Base-by-base conservation (phyloP, 2,113 vertebrate genomes). In the Ceuthmochares aereus region DNA sequence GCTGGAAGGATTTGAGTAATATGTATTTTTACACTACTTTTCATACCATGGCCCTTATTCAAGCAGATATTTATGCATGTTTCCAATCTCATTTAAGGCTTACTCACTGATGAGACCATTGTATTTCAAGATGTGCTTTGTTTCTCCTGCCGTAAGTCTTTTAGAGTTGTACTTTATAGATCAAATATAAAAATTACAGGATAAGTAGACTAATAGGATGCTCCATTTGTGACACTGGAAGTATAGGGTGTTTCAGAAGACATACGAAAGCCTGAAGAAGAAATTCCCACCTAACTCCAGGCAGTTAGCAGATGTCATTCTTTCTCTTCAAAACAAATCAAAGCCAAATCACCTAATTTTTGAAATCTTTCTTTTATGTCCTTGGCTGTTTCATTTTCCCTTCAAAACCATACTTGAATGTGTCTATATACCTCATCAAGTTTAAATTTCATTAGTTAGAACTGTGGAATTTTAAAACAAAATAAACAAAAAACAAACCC, bases 1-100 rank as follows among this genome's bases (percentile, higher is more conserved):
- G 34, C 14, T 37, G 56, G 47, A 77, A 84, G 34, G 34, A 78
- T 78, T 52, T 67, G 26, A 84, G 20, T 12, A 67, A 40, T 21
- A 70, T 3, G 14, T 60, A 70, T 74, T 95, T 88, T 89, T 54
- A n/a, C 12, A 47, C 67, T 75, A 21, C 23, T 78, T 13, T 78
- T 70, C 73, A 59, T 68, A 75, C 2, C 30, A 49, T 1, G 4
- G 34, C 59, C 40, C 40, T 84, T 30, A 68, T 25, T 87, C 30
- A 56, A 69, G 21, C 84, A 82, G 47, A 43, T 78, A 91, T 70
- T 92, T 95, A 90, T 87, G 64, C 69, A 75, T 84, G 54, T 86
- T 90, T 92, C 69, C 92, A 96, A 93, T 89, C 80, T 78, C 69
- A 78, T 94, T 95, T 95, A 95, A 92, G 69, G 47, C 80, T 90